Conservation (phyloP, 2,797 vertebrate species). For the Galaxias olidus region DNA sequence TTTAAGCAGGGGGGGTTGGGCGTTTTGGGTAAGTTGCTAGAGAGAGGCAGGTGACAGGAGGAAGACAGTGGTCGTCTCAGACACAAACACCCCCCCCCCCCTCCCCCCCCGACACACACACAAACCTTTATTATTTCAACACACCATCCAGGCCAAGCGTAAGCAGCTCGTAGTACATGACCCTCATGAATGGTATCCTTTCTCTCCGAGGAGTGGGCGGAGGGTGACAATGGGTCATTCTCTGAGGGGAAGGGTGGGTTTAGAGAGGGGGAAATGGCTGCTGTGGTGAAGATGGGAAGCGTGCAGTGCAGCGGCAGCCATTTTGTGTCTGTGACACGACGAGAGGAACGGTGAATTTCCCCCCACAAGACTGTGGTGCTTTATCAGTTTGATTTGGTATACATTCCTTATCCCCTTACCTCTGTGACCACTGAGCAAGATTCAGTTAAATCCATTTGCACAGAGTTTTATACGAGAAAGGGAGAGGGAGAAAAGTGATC, state of each 20-base stretch:
- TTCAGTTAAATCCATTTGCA: conserved; percentile 2
- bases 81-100: conserved; percentile 42
- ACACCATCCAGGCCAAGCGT: conserved; percentile 47
- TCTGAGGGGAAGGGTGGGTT: conserved; percentile 53
- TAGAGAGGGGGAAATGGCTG: conserved; percentile 29
- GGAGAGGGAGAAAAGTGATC: background rate
- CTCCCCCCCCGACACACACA: too few species aligned
- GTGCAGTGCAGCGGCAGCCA: conserved; percentile 40
- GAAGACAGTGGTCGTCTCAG: conserved; percentile 14
- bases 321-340: conserved; percentile 50
- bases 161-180: conserved; percentile 54
- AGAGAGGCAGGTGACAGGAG: conserved; percentile 7
- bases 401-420: conserved; percentile 42
- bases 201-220: conserved; percentile 33
- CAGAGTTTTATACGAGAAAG: background rate
- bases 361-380: too few species aligned
- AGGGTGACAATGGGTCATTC: conserved; percentile 25
- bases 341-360: conserved; percentile 31
- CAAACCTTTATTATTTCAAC: background rate
- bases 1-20: too few species aligned
- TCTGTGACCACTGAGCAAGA: conserved; percentile 4
- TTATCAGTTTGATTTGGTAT: conserved; percentile 49
- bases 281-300: conserved; percentile 39
- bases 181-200: conserved; percentile 53
- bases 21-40: too few species aligned